Base-by-base conservation (phyloP, 2,797 vertebrate genomes). In the Chelmon rostratus region DNA sequence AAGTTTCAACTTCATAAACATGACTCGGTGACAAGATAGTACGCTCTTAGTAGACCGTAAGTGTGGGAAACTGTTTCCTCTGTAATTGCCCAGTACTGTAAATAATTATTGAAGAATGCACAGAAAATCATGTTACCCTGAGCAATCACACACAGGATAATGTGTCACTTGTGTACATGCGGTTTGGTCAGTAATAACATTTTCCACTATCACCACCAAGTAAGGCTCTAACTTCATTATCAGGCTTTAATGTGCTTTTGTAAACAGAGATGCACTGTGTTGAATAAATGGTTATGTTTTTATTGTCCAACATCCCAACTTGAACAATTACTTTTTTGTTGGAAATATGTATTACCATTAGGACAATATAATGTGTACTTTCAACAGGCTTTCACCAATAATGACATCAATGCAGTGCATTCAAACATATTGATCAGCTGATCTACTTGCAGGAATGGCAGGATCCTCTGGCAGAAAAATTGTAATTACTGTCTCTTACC, bases 1-100 rank as follows among this genome's bases (percentile, higher is more conserved):
- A 44, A 21, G 38, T 73, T 80, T 79, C 65, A 68, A 54, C n/a
- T 68, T 63, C 5, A 9, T 71, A 53, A 54, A 73, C 73, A 68
- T 9, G 16, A 75, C 59, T 49, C 23, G 0, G 52, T 79, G 53
- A 73, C 38, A 49, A 35, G 37, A 53, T 49, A 35, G 1, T 61
- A n/a, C 10, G 12, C 4, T 42, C 23, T 50, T 21, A 19, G 53
- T 38, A 52, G n/a, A 61, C 13, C 19, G 49, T 13, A 61, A 46
- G 33, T 66, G 25, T 53, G 61, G 63, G 68, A 79, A 78, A 65
- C 0, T 0, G 7, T 65, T 46, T 77, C 33, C 49, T 52, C 12
- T 1, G 13, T 15, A 28, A 19, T 33, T 5, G 9, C 10, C 11
- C 6, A 0, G 2, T 3, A 40, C 59, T 73, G 70, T 66, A 12